Percentiles rank a stretch among this genome's conserved stretches.
Conservation (phyloP, 2,797 vertebrate species). For the Urosaurus nigricauda region DNA sequence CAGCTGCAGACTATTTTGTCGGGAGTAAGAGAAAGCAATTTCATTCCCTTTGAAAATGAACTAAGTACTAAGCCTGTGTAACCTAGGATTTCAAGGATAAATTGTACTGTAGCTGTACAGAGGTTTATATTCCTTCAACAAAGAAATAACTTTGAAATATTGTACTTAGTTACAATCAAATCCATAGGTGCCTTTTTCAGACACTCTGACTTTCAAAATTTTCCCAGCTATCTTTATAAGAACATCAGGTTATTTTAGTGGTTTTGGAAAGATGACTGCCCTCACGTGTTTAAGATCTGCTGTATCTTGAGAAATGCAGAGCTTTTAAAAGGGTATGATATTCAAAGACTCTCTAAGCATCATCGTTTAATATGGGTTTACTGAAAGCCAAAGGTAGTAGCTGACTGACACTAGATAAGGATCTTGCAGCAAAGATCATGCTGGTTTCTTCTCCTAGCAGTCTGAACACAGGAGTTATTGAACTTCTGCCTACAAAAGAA, state of each 20-base stretch:
- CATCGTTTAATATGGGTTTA: slow-evolving; percentile 61
- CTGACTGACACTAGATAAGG: slow-evolving; percentile 47
- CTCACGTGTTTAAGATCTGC: slow-evolving; percentile 56
- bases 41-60: slow-evolving; percentile 71
- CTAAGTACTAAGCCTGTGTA: slow-evolving; percentile 64
- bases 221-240: slow-evolving; percentile 41
- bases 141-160: slow-evolving; percentile 66
- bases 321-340: slow-evolving; percentile 66
- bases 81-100: slow-evolving; percentile 74
- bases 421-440: slow-evolving; percentile 55
- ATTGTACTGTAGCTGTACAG: slow-evolving; percentile 62
- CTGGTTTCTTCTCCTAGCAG: slow-evolving; percentile 64
- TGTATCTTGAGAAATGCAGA: slow-evolving; percentile 59
- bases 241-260: slow-evolving; percentile 52
- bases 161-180: slow-evolving; percentile 50
- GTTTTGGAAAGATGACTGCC: slow-evolving; percentile 51
- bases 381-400: slow-evolving; percentile 34
- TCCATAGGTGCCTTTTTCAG: slow-evolving; percentile 59
- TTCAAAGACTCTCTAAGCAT: slow-evolving; percentile 50
- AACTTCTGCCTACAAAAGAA: slow-evolving; percentile 67
- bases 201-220: slow-evolving; percentile 58
- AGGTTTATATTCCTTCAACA: slow-evolving; percentile 71
- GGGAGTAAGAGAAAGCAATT: slow-evolving; percentile 70
- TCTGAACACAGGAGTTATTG: slow-evolving; percentile 68
- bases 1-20: not conserved